Percentiles rank a stretch among this genome's conserved stretches.
Evolutionary conservation across 1,140 invertebrate species (phyloP).

Genomic region (Cardiocondyla obscurior): DNA sequence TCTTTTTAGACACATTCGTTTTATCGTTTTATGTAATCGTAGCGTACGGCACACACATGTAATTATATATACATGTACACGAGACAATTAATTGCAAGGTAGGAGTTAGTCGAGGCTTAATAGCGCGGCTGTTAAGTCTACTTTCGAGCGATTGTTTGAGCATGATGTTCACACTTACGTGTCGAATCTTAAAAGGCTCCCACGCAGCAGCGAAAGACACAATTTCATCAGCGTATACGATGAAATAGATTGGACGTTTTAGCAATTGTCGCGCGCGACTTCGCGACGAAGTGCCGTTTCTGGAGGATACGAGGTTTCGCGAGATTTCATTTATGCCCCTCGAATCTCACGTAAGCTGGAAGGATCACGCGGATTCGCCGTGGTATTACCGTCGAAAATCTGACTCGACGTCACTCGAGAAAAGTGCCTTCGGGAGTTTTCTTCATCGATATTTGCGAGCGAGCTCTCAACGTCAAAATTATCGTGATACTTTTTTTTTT

Average conservation of each 20-base stretch:
- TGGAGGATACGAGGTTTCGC: not conserved
- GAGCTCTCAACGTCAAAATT: not conserved
- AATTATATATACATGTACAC: no score
- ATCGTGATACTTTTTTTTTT: not conserved
- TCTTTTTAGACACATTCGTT: not conserved
- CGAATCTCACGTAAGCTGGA: slow-evolving; percentile 36
- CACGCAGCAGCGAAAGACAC: not conserved
- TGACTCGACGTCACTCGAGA: slow-evolving; percentile 9
- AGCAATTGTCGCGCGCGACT: not conserved
- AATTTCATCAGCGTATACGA: slow-evolving; percentile 1
- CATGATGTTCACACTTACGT: not conserved
- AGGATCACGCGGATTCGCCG: slow-evolving; percentile 22
- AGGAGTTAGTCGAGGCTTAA: not conserved
- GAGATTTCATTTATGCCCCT: slow-evolving; percentile 41
- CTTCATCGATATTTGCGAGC: not conserved
- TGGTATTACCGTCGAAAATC: slow-evolving; percentile 2
- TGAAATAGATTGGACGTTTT: not conserved
- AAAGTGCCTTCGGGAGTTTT: not conserved
- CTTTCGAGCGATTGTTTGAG: slow-evolving; percentile 22
- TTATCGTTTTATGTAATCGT: not conserved
- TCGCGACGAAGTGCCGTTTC: not conserved
- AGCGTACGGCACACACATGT: no score
- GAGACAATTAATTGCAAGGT: not conserved
- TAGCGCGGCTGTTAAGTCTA: not conserved
- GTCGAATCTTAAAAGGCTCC: not conserved